Evolutionary conservation across 2,797 vertebrate genomes (phyloP).

Genomic region (Microctenopoma stevenorrisi): DNA sequence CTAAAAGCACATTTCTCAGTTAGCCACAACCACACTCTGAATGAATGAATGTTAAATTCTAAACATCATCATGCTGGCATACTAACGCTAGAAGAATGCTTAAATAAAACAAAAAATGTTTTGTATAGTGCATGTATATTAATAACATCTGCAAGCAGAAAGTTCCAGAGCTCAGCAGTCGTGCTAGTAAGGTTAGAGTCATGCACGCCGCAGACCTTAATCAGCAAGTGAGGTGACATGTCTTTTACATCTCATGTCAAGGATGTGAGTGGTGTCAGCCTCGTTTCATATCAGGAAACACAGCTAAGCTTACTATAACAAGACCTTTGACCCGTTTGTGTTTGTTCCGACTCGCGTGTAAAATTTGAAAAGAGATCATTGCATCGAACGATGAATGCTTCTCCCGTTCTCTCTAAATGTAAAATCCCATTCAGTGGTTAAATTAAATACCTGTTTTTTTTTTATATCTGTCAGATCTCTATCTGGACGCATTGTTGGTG

Average conservation of each 20-base stretch:
- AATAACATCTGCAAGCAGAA: conserved; percentile 19
- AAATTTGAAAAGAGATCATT: too few species aligned
- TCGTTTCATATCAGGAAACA: conserved; percentile 23
- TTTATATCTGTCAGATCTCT: conserved; percentile 87
- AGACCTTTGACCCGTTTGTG: too few species aligned
- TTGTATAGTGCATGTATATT: neutral
- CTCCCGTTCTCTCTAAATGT: too few species aligned
- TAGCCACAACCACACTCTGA: too few species aligned
- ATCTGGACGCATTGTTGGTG: conserved; percentile 98
- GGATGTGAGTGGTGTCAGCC: conserved; percentile 47
- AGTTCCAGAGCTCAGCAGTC: conserved; percentile 18
- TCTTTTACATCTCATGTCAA: neutral
- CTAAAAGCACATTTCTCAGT: too few species aligned
- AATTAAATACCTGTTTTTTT: neutral
- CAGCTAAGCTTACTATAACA: too few species aligned
- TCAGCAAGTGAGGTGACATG: conserved; percentile 28
- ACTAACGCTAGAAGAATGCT: too few species aligned
- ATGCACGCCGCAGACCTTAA: conserved; percentile 13
- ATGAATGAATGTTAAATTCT: too few species aligned
- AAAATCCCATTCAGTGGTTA: too few species aligned
- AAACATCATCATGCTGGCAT: too few species aligned
- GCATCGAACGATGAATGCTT: too few species aligned
- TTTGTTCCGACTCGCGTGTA: neutral
- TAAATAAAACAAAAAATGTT: too few species aligned
- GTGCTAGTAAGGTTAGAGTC: conserved; percentile 1